phyloP scores from a whole-genome alignment of 1,140 invertebrate species.

The Listronotus oregonensis region DNA sequence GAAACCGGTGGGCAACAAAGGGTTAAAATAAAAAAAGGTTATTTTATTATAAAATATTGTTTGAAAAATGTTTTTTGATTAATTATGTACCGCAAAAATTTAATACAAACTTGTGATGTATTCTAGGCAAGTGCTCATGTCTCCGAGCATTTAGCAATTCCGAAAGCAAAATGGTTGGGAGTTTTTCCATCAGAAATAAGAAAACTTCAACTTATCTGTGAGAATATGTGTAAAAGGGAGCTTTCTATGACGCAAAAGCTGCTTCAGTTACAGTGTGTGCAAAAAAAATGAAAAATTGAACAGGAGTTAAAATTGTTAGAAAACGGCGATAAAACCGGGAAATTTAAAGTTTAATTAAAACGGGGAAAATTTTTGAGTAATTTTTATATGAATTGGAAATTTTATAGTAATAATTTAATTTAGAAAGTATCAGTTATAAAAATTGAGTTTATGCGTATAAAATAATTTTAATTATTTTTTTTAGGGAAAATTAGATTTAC shows the following conservation, averaged over 20 bases:
- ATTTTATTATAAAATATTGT: too few species aligned
- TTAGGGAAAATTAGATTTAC: too few species aligned
- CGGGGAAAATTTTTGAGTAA: slow-evolving; percentile 63
- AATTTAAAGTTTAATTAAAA: slow-evolving; percentile 70
- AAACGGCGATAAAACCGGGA: slow-evolving; percentile 67
- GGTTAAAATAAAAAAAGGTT: too few species aligned
- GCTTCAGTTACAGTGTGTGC: slow-evolving; percentile 61
- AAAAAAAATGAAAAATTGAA: slow-evolving; percentile 54
- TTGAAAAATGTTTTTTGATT: too few species aligned
- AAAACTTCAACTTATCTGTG: slow-evolving; percentile 55
- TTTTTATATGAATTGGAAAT: slow-evolving; percentile 70
- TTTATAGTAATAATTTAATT: slow-evolving; percentile 56
- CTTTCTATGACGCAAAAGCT: slow-evolving; percentile 61
- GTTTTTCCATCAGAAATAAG: slow-evolving; percentile 71
- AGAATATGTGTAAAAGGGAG: slow-evolving; percentile 62
- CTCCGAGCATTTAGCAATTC: slow-evolving; percentile 61
- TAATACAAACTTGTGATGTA: too few species aligned
- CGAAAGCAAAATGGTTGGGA: slow-evolving; percentile 74
- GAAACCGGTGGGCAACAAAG: too few species aligned
- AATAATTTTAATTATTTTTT: too few species aligned
- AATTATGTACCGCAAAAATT: too few species aligned
- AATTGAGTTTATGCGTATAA: too few species aligned
- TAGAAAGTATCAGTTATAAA: slow-evolving; percentile 39
- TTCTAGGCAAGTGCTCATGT: slow-evolving; percentile 61
- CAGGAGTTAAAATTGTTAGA: slow-evolving; percentile 63